Evolutionary conservation across 2,888 invertebrate genomes (phyloP), one percentile per base, ranked within the genome.

Genomic region (Synergus umbraculus): DNA sequence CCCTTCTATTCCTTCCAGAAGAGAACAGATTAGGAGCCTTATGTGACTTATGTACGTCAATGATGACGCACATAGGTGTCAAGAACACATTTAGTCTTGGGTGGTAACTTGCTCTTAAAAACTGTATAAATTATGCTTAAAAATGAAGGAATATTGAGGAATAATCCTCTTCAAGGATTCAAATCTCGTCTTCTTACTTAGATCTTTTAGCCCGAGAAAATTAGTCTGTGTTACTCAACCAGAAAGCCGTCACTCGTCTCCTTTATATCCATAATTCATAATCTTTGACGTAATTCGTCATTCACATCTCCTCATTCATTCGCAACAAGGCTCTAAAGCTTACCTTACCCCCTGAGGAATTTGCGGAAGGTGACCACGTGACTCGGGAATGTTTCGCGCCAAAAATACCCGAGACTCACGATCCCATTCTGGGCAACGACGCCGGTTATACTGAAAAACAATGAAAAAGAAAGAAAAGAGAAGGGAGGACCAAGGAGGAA

Each of bases 321-420:
- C 66, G 18, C n/a, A 66, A 43, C 7, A 43, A 66, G 2, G 29
- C 10, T 43, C 66, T 66, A 43, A 43, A 66, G 12, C 43, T 66
- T 4, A 64, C 8, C n/a, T 66, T 4, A 64, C 8, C n/a, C 54
- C 2, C 46, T 37, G 4, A 69, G 29, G 49, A 69, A 69, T 69
- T 69, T 46, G 67, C 22, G 44, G 44, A 67, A 67, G 18, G 64
- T 41, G 43, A 66, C 13, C 65, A 66, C 65, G 65, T 66, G 65
- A 66, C 65, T 66, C 43, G 41, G 41, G 41, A 66, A 66, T 66
- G n/a, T 44, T 46, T 69, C 46, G 69, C 69, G 69, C 69, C 69
- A 69, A 69, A 69, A 49, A 29, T 49, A 29, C 22, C 4, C 15
- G 49, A 49, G 46, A 29, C 46, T 49, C 29, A 29, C 49, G 49